Conservation (phyloP, 2,113 vertebrate species). For the Phaethornis superciliosus region DNA sequence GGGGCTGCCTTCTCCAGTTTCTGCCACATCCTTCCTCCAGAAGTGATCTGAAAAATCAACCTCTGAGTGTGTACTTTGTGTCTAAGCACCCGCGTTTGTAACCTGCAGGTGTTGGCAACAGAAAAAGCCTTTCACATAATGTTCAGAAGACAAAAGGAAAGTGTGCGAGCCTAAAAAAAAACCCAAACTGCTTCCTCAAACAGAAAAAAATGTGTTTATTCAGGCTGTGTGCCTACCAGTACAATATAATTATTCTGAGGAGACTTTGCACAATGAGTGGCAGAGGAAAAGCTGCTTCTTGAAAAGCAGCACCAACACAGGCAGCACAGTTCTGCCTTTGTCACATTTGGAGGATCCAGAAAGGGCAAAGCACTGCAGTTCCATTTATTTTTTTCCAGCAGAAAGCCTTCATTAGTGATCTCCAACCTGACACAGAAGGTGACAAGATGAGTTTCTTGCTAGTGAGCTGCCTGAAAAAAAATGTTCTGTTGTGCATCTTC, state of each 20-base stretch:
- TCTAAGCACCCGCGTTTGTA: no score
- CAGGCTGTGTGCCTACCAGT: background rate
- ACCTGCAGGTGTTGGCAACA: background rate
- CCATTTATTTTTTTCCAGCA: background rate
- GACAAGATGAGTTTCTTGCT: fast-evolving
- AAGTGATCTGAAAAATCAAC: background rate
- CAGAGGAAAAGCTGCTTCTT: background rate
- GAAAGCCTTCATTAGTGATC: background rate
- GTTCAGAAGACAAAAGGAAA: background rate
- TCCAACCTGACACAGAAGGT: background rate
- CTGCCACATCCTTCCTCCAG: background rate
- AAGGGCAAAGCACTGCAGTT: background rate
- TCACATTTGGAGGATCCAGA: background rate
- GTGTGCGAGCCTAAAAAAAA: background rate
- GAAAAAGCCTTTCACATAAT: background rate
- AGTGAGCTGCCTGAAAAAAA: background rate
- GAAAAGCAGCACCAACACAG: background rate
- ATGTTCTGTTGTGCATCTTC: background rate
- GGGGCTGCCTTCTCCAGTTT: background rate
- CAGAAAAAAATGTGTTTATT: background rate
- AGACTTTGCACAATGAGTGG: background rate
- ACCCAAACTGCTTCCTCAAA: background rate
- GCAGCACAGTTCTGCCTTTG: background rate
- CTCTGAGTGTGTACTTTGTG: fast-evolving
- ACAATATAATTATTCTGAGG: background rate